Conservation (phyloP, 2,113 vertebrate species). For the Elgaria multicarinata region DNA sequence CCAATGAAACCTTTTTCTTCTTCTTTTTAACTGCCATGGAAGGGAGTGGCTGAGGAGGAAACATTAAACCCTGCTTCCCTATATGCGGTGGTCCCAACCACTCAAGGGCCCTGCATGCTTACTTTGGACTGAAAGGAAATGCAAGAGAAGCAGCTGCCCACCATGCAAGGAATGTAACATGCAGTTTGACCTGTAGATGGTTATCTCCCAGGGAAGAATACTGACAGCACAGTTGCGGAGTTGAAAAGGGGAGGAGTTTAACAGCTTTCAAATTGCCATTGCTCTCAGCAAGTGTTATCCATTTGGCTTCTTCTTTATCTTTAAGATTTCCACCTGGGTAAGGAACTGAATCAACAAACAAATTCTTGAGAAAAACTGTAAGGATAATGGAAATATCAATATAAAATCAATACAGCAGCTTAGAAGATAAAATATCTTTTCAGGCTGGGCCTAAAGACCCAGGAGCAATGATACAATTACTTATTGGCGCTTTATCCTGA, state of each 20-base stretch:
- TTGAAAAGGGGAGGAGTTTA: slow-evolving; percentile 1
- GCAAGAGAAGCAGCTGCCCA: no score
- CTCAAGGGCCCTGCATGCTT: not conserved
- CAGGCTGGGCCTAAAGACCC: slow-evolving; percentile 21
- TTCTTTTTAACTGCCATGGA: not conserved
- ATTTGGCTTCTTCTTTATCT: not conserved
- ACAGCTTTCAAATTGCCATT: not conserved
- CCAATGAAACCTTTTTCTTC: no score
- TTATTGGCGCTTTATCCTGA: slow-evolving; percentile 29
- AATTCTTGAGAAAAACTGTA: slow-evolving; percentile 50
- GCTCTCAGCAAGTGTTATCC: not conserved
- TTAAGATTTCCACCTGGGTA: slow-evolving; percentile 13
- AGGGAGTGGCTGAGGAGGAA: not conserved
- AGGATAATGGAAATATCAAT: slow-evolving; percentile 60
- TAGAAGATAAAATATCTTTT: slow-evolving; percentile 41
- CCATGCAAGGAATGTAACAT: not conserved
- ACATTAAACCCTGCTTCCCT: not conserved
- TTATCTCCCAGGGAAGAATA: not conserved
- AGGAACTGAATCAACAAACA: slow-evolving; percentile 30
- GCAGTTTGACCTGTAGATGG: not conserved
- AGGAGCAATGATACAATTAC: slow-evolving; percentile 6
- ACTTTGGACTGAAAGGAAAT: not conserved
- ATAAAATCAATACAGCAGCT: slow-evolving; percentile 42
- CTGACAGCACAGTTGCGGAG: slow-evolving; percentile 18
- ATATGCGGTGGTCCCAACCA: not conserved